phyloP scores from a whole-genome alignment of 2,888 invertebrate genomes.

The Osmoderma eremita region DNA sequence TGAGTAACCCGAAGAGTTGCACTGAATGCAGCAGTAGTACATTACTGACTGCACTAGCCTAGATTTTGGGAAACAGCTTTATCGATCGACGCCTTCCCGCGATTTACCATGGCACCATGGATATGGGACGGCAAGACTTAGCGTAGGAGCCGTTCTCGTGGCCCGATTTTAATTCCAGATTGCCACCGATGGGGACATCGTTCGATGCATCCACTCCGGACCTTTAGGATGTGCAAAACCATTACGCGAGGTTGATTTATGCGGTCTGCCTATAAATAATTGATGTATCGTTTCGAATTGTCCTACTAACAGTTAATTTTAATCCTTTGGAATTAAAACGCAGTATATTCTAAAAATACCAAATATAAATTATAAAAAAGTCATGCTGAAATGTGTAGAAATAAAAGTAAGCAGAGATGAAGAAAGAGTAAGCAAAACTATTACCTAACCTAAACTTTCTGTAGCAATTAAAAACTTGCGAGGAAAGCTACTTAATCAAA shows the following conservation, averaged over 20 bases:
- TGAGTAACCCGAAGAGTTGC: conserved; percentile 27
- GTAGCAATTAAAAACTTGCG: too few species aligned
- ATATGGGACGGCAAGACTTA: conserved; percentile 22
- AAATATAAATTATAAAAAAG: too few species aligned
- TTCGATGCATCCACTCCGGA: too few species aligned
- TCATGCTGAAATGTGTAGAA: too few species aligned
- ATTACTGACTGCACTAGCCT: conserved; percentile 40
- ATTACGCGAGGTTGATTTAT: conserved; percentile 8
- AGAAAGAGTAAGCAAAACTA: too few species aligned
- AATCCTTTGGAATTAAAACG: too few species aligned
- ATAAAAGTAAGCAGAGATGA: too few species aligned
- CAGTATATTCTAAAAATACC: too few species aligned
- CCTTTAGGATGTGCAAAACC: conserved; percentile 3
- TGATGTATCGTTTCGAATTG: conserved; percentile 1
- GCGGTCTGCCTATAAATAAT: conserved; percentile 17
- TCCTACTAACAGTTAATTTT: too few species aligned
- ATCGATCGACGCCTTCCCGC: conserved; percentile 40
- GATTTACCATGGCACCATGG: conserved; percentile 36
- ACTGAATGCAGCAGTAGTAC: conserved; percentile 34
- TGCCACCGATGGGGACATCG: conserved; percentile 6
- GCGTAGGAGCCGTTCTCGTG: conserved; percentile 18
- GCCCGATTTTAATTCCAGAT: conserved; percentile 34
- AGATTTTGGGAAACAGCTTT: conserved; percentile 42
- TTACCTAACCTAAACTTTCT: too few species aligned
- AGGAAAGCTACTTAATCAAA: too few species aligned